Base-by-base conservation (phyloP, 2,888 invertebrate species). In the Crocallis elinguaria region DNA sequence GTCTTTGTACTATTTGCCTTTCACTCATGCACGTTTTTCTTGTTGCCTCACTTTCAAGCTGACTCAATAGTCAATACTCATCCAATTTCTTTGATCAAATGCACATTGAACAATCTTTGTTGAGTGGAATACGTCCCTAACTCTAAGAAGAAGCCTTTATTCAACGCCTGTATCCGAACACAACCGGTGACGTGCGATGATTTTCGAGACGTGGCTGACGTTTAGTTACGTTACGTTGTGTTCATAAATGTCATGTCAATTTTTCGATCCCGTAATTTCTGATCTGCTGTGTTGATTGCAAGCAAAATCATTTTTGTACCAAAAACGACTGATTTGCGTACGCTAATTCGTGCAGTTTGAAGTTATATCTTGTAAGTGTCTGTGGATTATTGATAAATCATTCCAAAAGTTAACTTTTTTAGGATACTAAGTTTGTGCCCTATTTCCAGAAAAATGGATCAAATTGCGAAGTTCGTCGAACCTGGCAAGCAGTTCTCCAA, bases 401-500 rank as follows among this genome's bases (percentile, higher is more conserved):
- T 35, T 5, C 1, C n/a, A 16, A 8, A 25, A 44, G 12, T 3
- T 14, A 1, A 14, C 21, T 17, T 19, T 39, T 17, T 37, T 5
- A 3, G 25, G 29, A 27, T 29, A 37, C 17, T 48, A 13, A 43
- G 33, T 27, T 38, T 49, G 14, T 33, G 14, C 17, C 55, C 64
- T 66, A 57, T 57, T 84, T 85, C 67, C 82, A 88, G 88, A 85
- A 86, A 61, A 86, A 99, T 99, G 99, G 99, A 99, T 94, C 99
- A 99, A 94, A 95, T 99, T 76, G 95, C 96, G 67, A 97, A 97
- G 88, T 96, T 98, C 77, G 93, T 98, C 57, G 98, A 99, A 87
- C 99, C 99, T 75, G 98, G 96, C 65, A 96, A 97, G 82, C 97
- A 98, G 84, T 99, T 99, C 87, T 95, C 98, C 77, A 99, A 99